Evolutionary conservation across 2,888 invertebrate genomes (phyloP).

Genomic region (Tachina grossa): DNA sequence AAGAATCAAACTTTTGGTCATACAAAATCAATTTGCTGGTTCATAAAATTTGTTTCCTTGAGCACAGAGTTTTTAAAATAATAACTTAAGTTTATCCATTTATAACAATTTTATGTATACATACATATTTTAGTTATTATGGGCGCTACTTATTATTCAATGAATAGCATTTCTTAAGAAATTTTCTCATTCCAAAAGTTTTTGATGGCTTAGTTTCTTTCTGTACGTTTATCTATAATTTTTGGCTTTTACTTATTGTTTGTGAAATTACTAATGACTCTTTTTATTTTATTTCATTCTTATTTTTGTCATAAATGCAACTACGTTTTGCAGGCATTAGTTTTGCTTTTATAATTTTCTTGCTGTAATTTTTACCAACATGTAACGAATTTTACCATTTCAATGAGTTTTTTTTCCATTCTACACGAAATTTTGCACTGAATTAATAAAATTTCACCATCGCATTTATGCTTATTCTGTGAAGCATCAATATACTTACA

Average conservation of each 20-base stretch:
- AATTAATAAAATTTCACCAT: slow-evolving; percentile 23
- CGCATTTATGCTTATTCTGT: not conserved
- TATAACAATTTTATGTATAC: not conserved
- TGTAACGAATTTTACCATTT: slow-evolving; percentile 8
- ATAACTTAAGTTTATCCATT: not conserved
- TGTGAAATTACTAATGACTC: slow-evolving; percentile 22
- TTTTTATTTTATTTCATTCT: not conserved
- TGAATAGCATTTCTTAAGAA: not conserved
- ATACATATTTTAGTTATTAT: too few species aligned
- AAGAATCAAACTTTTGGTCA: not conserved
- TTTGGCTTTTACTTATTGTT: slow-evolving; percentile 17
- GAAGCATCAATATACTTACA: not conserved
- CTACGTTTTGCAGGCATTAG: slow-evolving; percentile 17
- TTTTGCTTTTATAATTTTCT: not conserved
- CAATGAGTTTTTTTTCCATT: not conserved
- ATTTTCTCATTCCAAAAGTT: slow-evolving; percentile 53
- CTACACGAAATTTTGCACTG: slow-evolving; percentile 14
- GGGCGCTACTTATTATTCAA: not conserved
- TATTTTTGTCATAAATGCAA: slow-evolving; percentile 14
- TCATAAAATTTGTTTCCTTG: not conserved
- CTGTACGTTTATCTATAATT: not conserved
- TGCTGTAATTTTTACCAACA: not conserved
- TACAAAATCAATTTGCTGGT: not conserved
- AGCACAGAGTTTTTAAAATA: not conserved
- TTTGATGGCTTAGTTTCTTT: not conserved